Evolutionary conservation across 2,888 invertebrate genomes (phyloP), one percentile per base, ranked within the genome.

Genomic region (Scelioninae gen. 1): DNA sequence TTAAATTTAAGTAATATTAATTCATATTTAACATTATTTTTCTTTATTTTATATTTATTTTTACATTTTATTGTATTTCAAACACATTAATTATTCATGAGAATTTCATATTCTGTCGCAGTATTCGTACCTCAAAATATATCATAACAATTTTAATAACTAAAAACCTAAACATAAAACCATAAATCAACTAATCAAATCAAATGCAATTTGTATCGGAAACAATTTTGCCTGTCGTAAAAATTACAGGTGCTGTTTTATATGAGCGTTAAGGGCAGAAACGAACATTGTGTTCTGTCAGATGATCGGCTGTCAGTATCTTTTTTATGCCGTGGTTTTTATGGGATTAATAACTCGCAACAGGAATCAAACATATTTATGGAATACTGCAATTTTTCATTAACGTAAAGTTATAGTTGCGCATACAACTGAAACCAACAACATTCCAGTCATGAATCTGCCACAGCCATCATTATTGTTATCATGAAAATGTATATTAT

Each of bases 331-430:
- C 62, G 51, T 3, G 29, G 31, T 2, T 65, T 72, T 78, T 72
- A 65, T 65, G 63, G 29, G 43, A n/a, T 32, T 32, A 34, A 56
- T 53, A 71, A 71, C 53, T 65, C 66, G n/a, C 60, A 53, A 60
- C 43, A 66, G 34, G 16, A 65, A 72, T 79, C 66, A 66, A 79
- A 72, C 72, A 66, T 72, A 58, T 78, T 71, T 66, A 66, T 72
- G 78, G 31, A 51, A 49, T 13, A 13, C 40, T 15, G 43, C 31
- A 4, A n/a, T 71, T 78, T 78, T 78, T 69, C 69, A 78, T 76
- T 62, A 55, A 31, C 32, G 43, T 4, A 62, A 77, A 68, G 68
- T 77, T 69, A 76, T 75, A 40, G 55, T 34, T n/a, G n/a, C n/a
- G n/a, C n/a, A n/a, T n/a, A n/a, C n/a, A n/a, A n/a, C n/a, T n/a